A percentile compares a stretch with the other conserved stretches of the same genome.
Conservation (phyloP, 2,113 vertebrate genomes). For the Phoenicopterus ruber region DNA sequence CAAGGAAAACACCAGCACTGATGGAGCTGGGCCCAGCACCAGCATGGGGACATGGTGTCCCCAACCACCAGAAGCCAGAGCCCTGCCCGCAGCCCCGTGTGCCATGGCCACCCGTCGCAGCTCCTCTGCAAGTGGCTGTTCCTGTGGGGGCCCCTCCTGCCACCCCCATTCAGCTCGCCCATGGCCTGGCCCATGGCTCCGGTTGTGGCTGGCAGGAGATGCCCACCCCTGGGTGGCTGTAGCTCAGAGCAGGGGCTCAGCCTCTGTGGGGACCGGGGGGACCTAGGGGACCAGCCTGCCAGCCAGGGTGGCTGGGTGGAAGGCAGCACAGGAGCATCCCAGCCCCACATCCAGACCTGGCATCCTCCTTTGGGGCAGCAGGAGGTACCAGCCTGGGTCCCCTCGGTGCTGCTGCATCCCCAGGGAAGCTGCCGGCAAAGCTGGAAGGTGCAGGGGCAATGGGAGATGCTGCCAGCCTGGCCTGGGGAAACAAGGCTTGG, state of each 20-base stretch:
- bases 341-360: background rate
- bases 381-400: background rate
- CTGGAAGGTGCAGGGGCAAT: background rate
- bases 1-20: background rate
- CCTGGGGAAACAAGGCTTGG: background rate
- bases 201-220: background rate
- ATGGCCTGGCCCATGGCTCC: too few relatives aligned
- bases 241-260: background rate
- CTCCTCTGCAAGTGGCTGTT: background rate
- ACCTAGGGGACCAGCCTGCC: background rate
- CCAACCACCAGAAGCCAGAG: background rate
- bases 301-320: background rate
- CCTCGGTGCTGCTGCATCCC: fast-evolving
- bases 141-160: background rate
- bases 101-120: background rate
- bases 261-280: background rate
- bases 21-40: background rate
- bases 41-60: background rate
- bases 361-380: background rate
- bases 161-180: background rate
- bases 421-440: background rate
- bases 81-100: background rate
- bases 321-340: background rate
- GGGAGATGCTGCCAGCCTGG: background rate
- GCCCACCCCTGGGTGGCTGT: background rate